Conservation (phyloP, 2,888 invertebrate genomes). For the Phengaris alcon region DNA sequence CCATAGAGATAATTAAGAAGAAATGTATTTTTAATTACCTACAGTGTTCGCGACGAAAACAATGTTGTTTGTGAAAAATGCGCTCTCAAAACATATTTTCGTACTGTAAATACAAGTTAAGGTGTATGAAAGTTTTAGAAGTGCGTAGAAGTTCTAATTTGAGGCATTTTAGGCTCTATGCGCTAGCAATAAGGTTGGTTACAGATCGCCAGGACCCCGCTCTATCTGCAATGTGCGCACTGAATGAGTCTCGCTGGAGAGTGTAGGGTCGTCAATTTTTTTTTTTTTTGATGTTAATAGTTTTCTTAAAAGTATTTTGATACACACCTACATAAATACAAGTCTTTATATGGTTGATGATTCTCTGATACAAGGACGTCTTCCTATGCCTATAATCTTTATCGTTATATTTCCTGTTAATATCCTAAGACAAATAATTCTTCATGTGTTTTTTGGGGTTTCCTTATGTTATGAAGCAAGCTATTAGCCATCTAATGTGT, state of each 20-base stretch:
- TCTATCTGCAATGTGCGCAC: slow-evolving; percentile 24
- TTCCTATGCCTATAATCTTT: no score
- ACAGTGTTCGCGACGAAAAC: slow-evolving; percentile 16
- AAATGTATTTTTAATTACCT: slow-evolving; percentile 4
- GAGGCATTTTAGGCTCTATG: neutral
- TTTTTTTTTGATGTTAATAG: neutral
- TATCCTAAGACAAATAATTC: no score
- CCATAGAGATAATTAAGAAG: neutral
- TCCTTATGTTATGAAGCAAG: no score
- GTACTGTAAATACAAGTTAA: slow-evolving; percentile 13
- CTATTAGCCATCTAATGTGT: no score
- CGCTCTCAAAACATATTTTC: slow-evolving; percentile 14
- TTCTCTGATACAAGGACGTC: no score
- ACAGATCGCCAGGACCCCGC: neutral
- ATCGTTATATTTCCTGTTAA: no score
- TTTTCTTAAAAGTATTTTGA: neutral
- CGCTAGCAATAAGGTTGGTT: slow-evolving; percentile 16
- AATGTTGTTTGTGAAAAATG: slow-evolving; percentile 25
- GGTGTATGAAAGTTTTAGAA: slow-evolving; percentile 13
- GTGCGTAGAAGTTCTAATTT: neutral
- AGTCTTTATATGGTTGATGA: neutral
- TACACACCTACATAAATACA: neutral
- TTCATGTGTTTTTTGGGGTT: no score
- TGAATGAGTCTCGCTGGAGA: slow-evolving; percentile 27
- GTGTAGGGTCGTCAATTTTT: slow-evolving; percentile 21